Evolutionary conservation across 2,797 vertebrate genomes (phyloP).

Genomic region (Mico argentatus): DNA sequence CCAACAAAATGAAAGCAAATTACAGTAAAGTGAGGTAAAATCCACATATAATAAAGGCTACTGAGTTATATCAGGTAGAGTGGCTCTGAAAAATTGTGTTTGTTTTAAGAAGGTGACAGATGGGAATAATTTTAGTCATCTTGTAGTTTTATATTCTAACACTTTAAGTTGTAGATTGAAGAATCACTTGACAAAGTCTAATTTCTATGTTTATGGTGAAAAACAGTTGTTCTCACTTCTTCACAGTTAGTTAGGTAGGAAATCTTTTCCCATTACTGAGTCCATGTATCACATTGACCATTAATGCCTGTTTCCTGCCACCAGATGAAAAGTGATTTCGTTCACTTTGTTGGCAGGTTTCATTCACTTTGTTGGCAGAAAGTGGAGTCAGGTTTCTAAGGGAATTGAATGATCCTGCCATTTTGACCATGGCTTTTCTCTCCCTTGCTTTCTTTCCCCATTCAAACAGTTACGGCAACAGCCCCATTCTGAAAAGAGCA

Average conservation of each 20-base stretch:
- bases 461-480: not conserved
- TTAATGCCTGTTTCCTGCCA: conserved; percentile 28
- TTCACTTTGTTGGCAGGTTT: not conserved
- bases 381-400: not conserved
- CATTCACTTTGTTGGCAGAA: not conserved
- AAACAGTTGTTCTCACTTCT: conserved; percentile 39
- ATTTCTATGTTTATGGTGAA: conserved; percentile 50
- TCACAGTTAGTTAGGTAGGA: conserved; percentile 17
- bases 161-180: conserved; percentile 37
- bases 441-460: not conserved
- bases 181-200: conserved; percentile 39
- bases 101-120: conserved; percentile 52
- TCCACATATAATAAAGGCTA: conserved; percentile 50
- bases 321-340: not conserved
- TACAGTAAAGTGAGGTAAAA: conserved; percentile 37
- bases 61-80: conserved; percentile 40
- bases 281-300: not conserved
- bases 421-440: not conserved
- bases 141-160: conserved; percentile 46
- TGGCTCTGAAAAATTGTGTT: conserved; percentile 34
- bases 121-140: conserved; percentile 56
- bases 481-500: not conserved
- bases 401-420: not conserved
- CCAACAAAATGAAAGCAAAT: conserved; percentile 65
- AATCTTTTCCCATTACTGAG: conserved; percentile 41